These are phyloP conservation scores for Malurus melanocephalus DNA, from an alignment of 2,113 vertebrate species.

Conservation along the genomic window DNA sequence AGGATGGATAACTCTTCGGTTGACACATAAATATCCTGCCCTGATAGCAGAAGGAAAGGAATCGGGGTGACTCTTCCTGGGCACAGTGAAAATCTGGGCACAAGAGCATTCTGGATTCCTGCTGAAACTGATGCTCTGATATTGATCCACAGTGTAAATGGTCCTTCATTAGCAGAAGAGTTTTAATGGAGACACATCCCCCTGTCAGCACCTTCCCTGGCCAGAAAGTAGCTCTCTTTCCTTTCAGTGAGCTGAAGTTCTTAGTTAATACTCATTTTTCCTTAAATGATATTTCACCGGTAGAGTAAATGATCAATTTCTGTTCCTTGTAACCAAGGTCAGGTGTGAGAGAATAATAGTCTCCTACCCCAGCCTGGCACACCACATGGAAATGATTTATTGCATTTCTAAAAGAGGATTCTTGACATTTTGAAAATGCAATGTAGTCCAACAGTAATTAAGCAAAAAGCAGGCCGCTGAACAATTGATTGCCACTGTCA, in stretches of 20 bases:
- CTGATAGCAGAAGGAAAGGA: neutral
- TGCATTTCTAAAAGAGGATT: conserved; percentile 68
- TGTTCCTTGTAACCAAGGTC: conserved; percentile 63
- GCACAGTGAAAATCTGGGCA: neutral
- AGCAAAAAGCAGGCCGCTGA: conserved; percentile 62
- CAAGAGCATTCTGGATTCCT: neutral
- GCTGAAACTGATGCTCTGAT: neutral
- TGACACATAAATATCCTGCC: neutral
- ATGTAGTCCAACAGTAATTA: conserved; percentile 74
- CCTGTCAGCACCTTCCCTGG: neutral
- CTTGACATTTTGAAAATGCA: conserved; percentile 78
- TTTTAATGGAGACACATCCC: neutral
- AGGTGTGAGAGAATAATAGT: conserved; percentile 64
- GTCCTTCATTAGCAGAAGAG: neutral
- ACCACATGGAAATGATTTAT: conserved; percentile 71
- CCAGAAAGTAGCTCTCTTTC: neutral
- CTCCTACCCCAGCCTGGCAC: conserved; percentile 30
- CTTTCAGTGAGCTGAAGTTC: neutral
- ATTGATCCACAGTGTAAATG: neutral
- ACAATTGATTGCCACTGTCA: conserved; percentile 77
- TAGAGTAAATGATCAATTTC: conserved; percentile 64
- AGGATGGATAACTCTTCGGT: neutral
- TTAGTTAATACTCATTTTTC: conserved; percentile 29
- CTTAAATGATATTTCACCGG: conserved; percentile 25
- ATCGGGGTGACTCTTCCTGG: neutral